These are phyloP conservation scores for Rafetus swinhoei DNA, from an alignment of 2,113 vertebrate genomes.

Conservation along the genomic window DNA sequence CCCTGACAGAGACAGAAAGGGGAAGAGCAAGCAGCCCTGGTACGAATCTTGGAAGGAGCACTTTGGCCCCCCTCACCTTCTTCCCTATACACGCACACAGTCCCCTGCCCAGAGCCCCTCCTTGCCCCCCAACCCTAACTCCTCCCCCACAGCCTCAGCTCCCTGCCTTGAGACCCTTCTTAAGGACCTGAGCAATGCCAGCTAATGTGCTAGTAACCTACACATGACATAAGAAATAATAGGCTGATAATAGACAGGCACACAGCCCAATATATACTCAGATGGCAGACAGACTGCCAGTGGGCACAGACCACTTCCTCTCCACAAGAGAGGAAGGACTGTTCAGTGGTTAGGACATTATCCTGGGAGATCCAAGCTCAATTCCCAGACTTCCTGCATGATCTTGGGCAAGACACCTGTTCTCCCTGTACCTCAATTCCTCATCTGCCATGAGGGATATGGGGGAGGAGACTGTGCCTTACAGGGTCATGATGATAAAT, in stretches of 20 bases:
- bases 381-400: neutral
- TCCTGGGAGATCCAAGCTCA: neutral
- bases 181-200: too few relatives aligned
- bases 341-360: rapidly evolving
- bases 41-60: too few relatives aligned
- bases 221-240: neutral
- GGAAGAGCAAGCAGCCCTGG: too few relatives aligned
- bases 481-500: neutral
- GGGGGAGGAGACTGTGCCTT: neutral
- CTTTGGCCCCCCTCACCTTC: too few relatives aligned
- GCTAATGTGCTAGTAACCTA: neutral
- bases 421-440: neutral
- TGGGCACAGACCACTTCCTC: neutral
- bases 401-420: neutral
- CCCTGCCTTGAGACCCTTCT: too few relatives aligned
- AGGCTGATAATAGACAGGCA: neutral
- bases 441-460: neutral
- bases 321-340: neutral
- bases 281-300: neutral
- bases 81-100: too few relatives aligned
- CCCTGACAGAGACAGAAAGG: too few relatives aligned
- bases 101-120: too few relatives aligned
- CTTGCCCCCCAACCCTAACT: too few relatives aligned
- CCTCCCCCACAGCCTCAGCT: too few relatives aligned
- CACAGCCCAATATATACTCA: neutral